These are phyloP conservation scores for Rotaria socialis DNA, from an alignment of 2,888 invertebrate species.

Conservation along the genomic window DNA sequence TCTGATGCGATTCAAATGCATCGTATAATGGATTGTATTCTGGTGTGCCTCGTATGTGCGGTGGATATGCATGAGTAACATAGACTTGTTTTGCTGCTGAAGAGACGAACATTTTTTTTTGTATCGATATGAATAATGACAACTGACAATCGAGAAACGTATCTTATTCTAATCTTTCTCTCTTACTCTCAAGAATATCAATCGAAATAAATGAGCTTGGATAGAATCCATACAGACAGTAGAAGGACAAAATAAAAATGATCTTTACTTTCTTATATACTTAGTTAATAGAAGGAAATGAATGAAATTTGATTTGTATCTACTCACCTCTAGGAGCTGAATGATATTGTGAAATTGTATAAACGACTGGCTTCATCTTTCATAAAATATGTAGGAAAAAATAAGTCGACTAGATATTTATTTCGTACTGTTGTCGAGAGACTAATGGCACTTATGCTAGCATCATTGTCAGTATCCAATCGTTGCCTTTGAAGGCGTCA, in stretches of 20 bases:
- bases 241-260: not conserved
- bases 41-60: not conserved
- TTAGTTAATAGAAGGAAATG: not conserved
- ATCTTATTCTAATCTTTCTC: not conserved
- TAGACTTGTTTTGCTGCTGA: not conserved
- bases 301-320: not conserved
- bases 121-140: not conserved
- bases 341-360: conserved; percentile 14
- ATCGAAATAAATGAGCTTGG: not conserved
- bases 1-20: not conserved
- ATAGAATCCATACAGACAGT: not conserved
- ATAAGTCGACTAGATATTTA: not conserved
- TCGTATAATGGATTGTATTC: conserved; percentile 33
- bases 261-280: not conserved
- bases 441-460: not conserved
- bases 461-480: not conserved
- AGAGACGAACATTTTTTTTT: not conserved
- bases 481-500: not conserved
- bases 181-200: not conserved
- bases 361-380: conserved; percentile 4
- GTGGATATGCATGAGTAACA: not conserved
- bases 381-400: not conserved
- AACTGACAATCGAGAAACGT: not conserved
- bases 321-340: not conserved
- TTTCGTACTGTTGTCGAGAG: not conserved